These are phyloP conservation scores for Nymphalis c-album DNA, from an alignment of 2,888 invertebrate species.

Conservation along the genomic window DNA sequence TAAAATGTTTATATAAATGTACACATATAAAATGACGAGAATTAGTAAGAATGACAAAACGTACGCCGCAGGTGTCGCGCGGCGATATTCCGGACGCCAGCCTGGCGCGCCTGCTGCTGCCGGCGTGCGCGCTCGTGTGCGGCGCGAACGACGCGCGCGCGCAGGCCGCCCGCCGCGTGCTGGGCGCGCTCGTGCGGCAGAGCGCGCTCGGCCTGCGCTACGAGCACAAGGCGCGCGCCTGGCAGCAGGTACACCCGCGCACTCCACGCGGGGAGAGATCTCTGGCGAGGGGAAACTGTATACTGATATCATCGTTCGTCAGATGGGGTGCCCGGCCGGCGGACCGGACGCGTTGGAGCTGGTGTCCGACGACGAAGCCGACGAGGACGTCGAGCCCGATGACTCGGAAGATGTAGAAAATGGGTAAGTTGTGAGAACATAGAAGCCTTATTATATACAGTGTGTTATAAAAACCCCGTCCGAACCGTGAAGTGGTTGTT, in stretches of 20 bases:
- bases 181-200: constrained; percentile 87
- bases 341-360: constrained; percentile 85
- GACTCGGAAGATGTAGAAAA: constrained; percentile 18
- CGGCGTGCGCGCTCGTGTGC: constrained; percentile 84
- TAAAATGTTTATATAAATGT: no score
- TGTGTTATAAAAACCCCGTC: no score
- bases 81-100: constrained; percentile 80
- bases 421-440: neutral
- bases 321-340: constrained; percentile 88
- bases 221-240: constrained; percentile 79
- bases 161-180: constrained; percentile 81
- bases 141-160: constrained; percentile 68
- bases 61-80: constrained; percentile 40
- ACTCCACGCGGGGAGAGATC: no score
- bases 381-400: constrained; percentile 44
- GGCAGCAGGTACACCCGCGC: constrained; percentile 79
- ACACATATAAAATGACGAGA: no score
- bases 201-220: constrained; percentile 76
- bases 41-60: no score
- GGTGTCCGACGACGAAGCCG: constrained; percentile 66
- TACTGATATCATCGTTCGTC: constrained; percentile 6
- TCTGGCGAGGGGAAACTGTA: no score
- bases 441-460: no score
- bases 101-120: constrained; percentile 83
- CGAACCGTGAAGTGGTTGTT: no score